Evolutionary conservation across 2,113 vertebrate species (phyloP).

Genomic region (Pampusana beccarii): DNA sequence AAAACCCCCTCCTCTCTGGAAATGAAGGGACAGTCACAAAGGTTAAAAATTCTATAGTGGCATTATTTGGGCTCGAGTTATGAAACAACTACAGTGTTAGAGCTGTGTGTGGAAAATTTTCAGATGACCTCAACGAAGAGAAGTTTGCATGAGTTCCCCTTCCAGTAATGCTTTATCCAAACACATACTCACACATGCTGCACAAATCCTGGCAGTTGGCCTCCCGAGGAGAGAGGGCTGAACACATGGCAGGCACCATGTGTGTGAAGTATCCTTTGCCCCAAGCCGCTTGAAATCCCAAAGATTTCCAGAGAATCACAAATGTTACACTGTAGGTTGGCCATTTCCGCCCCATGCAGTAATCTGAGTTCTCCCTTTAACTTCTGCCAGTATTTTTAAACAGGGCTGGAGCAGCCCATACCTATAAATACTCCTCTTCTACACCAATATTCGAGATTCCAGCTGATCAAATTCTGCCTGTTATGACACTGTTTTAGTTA

Average conservation of each 20-base stretch:
- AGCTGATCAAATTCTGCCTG: neutral
- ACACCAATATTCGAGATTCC: neutral
- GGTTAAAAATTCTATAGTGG: neutral
- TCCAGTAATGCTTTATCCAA: constrained; percentile 1
- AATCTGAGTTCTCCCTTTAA: neutral
- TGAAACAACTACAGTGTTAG: neutral
- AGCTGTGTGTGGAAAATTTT: neutral
- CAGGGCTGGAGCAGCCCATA: neutral
- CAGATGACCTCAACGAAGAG: neutral
- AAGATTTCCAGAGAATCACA: neutral
- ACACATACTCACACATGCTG: neutral
- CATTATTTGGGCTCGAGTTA: neutral
- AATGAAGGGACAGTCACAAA: neutral
- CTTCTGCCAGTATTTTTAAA: constrained; percentile 49
- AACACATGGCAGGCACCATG: constrained; percentile 5
- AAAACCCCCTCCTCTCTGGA: neutral
- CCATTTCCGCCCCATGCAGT: neutral
- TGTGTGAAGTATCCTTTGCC: neutral
- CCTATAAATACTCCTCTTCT: constrained; percentile 51
- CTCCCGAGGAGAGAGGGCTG: neutral
- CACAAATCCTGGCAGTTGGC: neutral
- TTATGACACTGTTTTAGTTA: neutral
- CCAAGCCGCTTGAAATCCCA: constrained; percentile 25
- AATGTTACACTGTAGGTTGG: neutral
- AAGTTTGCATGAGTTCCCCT: neutral